Evolutionary conservation across 2,797 vertebrate species (phyloP), one percentile per base, ranked within the genome.

Genomic region (Neosilurus hyrtlii): DNA sequence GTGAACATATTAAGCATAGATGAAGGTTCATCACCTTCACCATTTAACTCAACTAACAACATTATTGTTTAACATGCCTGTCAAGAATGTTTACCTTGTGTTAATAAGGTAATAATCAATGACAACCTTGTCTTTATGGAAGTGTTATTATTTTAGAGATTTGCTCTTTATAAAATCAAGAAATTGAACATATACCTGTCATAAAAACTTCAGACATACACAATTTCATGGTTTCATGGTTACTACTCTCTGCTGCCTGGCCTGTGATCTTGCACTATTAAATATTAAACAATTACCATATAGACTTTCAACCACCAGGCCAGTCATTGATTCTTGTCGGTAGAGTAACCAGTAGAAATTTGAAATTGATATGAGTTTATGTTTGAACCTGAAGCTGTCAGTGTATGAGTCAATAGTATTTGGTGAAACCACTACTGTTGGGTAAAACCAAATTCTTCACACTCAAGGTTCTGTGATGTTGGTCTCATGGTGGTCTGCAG

Each of bases 401-500:
- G 22, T 15, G 15, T 22, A 51, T 54, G 71, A 30, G 22, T 30
- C 14, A 74, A 74, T 56, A 4, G 15, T 30, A 74, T 74, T 24
- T 57, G 43, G 22, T 51, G 22, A 71, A 71, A 71, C 68, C 5
- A 51, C 43, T n/a, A 71, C 43, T 24, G 22, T 51, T 1, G 37
- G 67, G 67, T n/a, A 49, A 72, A 72, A 54, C 51, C 49, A 18
- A 72, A 26, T 26, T 72, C 51, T 10, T 56, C 71, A 2, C 0
- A 18, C 20, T 49, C 43, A 9, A 49, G 16, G 37, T 22, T 68
- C 66, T 67, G 35, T 68, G 20, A 73, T 73, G 73, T 59, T 75
- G 52, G 56, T 37, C 54, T 70, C 56, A 61, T 72, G 70, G 59
- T 71, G 70, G 56, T 35, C 56, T 76, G 56, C 30, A 61, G 20